A percentile compares a stretch with the other conserved stretches of the same genome.
phyloP scores from a whole-genome alignment of 2,888 invertebrate species.

The Mesorhabditis sp. region DNA sequence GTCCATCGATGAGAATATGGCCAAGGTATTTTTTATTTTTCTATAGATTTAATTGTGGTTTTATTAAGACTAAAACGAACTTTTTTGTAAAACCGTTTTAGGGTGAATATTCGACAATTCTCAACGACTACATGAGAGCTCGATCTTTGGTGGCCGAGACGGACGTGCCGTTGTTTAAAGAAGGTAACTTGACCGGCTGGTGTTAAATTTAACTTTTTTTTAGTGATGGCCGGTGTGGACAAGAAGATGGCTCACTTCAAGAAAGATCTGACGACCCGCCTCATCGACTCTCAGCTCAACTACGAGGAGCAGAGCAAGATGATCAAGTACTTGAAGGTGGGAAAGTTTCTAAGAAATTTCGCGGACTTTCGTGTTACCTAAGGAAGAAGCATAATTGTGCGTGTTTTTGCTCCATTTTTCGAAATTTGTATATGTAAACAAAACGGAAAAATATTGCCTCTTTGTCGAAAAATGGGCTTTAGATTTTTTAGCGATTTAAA shows the following conservation, averaged over 20 bases:
- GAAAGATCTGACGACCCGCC: constrained; percentile 75
- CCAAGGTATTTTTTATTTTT: constrained; percentile 63
- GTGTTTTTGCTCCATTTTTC: background rate
- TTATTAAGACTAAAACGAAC: background rate
- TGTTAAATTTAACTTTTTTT: constrained; percentile 22
- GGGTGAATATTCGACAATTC: constrained; percentile 91
- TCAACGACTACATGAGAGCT: constrained; percentile 93
- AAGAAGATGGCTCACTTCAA: constrained; percentile 78
- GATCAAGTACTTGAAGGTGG: constrained; percentile 68
- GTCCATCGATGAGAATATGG: constrained; percentile 86
- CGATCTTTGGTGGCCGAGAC: constrained; percentile 88
- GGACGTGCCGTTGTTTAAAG: constrained; percentile 54
- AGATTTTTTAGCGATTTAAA: background rate
- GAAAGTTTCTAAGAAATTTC: background rate
- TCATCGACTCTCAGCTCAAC: constrained; percentile 83
- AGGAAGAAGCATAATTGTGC: background rate
- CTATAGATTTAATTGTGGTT: background rate
- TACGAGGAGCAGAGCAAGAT: constrained; percentile 91
- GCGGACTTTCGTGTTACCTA: background rate
- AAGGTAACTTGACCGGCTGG: constrained; percentile 37
- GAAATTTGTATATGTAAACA: background rate
- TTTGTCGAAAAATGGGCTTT: too few relatives aligned
- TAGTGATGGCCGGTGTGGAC: constrained; percentile 84
- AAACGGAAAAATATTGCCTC: too few relatives aligned
- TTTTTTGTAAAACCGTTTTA: too few relatives aligned